Evolutionary conservation across 2,888 invertebrate genomes (phyloP), one percentile per base, ranked within the genome.

Genomic region (Eudemis profundana): DNA sequence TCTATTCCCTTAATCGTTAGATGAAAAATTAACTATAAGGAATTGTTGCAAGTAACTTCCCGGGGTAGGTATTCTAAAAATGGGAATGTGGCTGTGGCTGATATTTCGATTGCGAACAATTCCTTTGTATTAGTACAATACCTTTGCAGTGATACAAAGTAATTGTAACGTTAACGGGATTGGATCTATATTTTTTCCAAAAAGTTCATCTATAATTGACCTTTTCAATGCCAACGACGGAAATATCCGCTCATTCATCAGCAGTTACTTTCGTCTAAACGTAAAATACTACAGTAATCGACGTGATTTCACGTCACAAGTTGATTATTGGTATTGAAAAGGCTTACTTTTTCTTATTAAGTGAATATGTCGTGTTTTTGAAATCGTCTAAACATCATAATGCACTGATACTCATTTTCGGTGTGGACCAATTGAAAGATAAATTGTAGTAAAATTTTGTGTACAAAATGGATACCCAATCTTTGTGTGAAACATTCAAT

Each of bases 401-500:
- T 62, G 67, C 68, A 72, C 66, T 70, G 62, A 46, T 33, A 42
- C 15, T 38, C 66, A 71, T 74, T 75, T 74, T 73, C 67, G 77
- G 77, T 74, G 78, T 75, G 78, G 82, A 82, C 81, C 81, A 73
- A 75, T 63, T 66, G 60, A 65, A 63, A 54, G 7, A 51, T 54
- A 51, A 29, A 33, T 50, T 51, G 33, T 49, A 23, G 10, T 36
- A 38, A 38, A 54, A 27, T 36, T n/a, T 61, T 63, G 4, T 42
- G 40, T 23, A 49, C 29, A 49, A 56, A 46, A 29, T 33, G 5
- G n/a, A 40, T 36, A 23, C 33, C 15, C 10, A 27, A 8, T 46
- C 7, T 17, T 47, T 40, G 40, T 40, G 21, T 44, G 33, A 21
- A 51, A 21, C 10, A n/a, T 62, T 49, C 12, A 49, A 21, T 15